Evolutionary conservation across 2,113 vertebrate species (phyloP).

Genomic region (Lagopus muta): DNA sequence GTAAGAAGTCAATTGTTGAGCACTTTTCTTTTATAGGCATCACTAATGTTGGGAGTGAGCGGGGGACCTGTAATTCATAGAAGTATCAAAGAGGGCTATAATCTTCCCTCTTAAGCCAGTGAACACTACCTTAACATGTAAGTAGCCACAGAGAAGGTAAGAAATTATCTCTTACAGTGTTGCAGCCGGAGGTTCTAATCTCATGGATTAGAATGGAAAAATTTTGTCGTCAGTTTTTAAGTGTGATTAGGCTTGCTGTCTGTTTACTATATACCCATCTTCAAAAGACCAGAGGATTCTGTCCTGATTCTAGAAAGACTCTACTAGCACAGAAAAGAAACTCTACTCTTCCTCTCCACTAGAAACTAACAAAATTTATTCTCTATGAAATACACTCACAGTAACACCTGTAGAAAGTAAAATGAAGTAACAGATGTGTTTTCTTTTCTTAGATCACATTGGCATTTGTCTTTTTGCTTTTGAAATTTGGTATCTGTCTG

Average conservation of each 20-base stretch:
- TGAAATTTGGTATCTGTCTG: not conserved
- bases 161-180: not conserved
- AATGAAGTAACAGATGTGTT: not conserved
- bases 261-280: not conserved
- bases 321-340: not conserved
- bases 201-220: not conserved
- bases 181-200: not conserved
- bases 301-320: not conserved
- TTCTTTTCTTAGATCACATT: not conserved
- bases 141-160: not conserved
- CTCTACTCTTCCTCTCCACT: not conserved
- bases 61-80: accelerated
- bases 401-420: not conserved
- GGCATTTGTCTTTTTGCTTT: not conserved
- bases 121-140: not conserved
- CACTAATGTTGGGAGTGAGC: not conserved
- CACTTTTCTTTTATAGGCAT: not conserved
- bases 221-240: not conserved
- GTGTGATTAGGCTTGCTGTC: not conserved
- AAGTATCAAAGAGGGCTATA: not conserved
- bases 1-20: not conserved
- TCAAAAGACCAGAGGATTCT: not conserved
- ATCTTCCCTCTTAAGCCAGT: not conserved
- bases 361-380: not conserved
- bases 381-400: not conserved